Percentiles rank a stretch among this genome's conserved stretches.
Evolutionary conservation across 2,797 vertebrate genomes (phyloP).

Genomic region (Anniella stebbinsi): DNA sequence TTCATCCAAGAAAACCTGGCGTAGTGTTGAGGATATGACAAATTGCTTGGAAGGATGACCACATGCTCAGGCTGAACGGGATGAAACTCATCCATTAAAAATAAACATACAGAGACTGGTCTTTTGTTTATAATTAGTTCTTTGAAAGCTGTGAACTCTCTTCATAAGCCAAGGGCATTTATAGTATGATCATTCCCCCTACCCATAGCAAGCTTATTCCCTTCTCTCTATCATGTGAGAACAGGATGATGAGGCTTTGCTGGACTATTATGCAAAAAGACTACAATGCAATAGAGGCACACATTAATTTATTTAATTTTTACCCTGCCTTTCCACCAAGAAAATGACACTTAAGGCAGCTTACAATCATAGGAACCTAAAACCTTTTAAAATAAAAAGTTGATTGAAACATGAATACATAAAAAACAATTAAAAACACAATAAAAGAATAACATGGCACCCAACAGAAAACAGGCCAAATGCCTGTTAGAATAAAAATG

Average conservation of each 20-base stretch:
- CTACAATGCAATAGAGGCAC: not conserved
- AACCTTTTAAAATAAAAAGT: too few relatives aligned
- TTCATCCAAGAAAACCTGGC: too few relatives aligned
- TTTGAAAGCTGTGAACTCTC: not conserved
- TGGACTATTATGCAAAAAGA: not conserved
- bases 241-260: not conserved
- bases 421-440: too few relatives aligned
- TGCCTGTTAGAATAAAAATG: too few relatives aligned
- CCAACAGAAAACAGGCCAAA: too few relatives aligned
- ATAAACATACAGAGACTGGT: too few relatives aligned
- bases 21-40: too few relatives aligned
- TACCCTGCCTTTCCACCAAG: too few relatives aligned
- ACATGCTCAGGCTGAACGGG: not conserved
- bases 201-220: not conserved
- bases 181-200: not conserved
- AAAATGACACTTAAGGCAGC: too few relatives aligned
- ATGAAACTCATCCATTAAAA: not conserved
- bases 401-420: too few relatives aligned
- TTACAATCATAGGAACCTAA: too few relatives aligned
- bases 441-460: too few relatives aligned
- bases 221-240: not conserved
- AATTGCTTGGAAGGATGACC: not conserved
- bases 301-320: not conserved
- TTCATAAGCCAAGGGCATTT: not conserved
- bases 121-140: not conserved